A percentile compares a stretch with the other conserved stretches of the same genome.
These are phyloP conservation scores for Anableps anableps DNA, from an alignment of 2,797 vertebrate genomes.

Conservation along the genomic window DNA sequence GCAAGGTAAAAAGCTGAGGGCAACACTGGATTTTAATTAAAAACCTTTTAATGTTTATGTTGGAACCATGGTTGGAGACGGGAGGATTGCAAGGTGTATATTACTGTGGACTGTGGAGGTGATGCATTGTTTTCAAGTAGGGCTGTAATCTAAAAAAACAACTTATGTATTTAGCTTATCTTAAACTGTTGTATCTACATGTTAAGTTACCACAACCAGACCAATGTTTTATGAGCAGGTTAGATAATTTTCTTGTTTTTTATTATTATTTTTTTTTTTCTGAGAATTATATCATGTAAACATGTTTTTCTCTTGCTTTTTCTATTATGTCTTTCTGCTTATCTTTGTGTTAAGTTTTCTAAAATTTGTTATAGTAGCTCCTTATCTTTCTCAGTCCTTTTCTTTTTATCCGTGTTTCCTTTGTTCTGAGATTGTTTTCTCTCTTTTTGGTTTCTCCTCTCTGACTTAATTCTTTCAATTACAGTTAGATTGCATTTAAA, in stretches of 20 bases:
- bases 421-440: background rate
- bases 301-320: background rate
- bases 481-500: constrained; percentile 11
- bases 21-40: constrained; percentile 44
- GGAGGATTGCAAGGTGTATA: background rate
- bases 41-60: constrained; percentile 51
- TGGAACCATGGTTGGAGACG: constrained; percentile 27
- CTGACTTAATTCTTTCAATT: background rate
- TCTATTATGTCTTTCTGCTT: background rate
- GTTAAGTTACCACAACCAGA: constrained; percentile 39
- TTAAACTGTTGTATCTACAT: constrained; percentile 27
- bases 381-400: background rate
- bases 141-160: constrained; percentile 45
- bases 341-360: background rate
- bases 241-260: constrained; percentile 2
- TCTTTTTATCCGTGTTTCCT: background rate
- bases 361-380: background rate
- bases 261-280: background rate
- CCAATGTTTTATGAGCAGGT: constrained; percentile 8
- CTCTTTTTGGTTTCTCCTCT: constrained; percentile 6
- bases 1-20: constrained; percentile 50
- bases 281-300: background rate
- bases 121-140: constrained; percentile 57
- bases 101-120: background rate
- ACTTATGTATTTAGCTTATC: background rate